Evolutionary conservation across 2,888 invertebrate species (phyloP).

Genomic region (Dioctria linearis): DNA sequence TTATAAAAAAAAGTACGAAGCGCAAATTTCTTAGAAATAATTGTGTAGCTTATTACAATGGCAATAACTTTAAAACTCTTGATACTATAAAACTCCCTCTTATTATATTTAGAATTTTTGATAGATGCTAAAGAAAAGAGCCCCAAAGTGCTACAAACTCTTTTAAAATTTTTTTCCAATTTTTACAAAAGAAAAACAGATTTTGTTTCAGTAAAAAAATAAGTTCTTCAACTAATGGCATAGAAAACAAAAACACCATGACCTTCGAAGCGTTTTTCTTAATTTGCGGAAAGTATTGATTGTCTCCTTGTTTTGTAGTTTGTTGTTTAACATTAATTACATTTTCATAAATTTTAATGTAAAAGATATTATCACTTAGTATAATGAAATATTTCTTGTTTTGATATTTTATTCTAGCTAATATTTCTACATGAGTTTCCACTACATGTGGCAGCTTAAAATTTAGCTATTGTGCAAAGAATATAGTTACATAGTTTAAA

Average conservation of each 20-base stretch:
- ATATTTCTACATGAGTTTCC: neutral
- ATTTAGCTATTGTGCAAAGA: neutral
- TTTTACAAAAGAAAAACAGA: neutral
- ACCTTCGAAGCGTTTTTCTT: neutral
- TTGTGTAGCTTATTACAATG: too few species aligned
- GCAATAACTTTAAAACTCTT: too few species aligned
- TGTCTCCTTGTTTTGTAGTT: slow-evolving; percentile 37
- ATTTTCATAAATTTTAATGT: slow-evolving; percentile 1
- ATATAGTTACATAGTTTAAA: neutral
- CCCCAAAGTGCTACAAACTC: too few species aligned
- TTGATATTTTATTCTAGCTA: neutral
- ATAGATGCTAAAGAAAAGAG: too few species aligned
- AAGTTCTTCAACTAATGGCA: slow-evolving; percentile 44
- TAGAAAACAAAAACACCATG: neutral
- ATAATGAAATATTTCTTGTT: slow-evolving; percentile 13
- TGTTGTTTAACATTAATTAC: slow-evolving; percentile 5
- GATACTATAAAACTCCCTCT: too few species aligned
- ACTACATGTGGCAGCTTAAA: too few species aligned
- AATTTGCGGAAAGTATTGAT: slow-evolving; percentile 11
- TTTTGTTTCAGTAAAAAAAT: neutral
- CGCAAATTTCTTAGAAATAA: too few species aligned
- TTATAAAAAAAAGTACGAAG: too few species aligned
- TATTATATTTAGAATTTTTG: too few species aligned
- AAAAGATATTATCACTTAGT: slow-evolving; percentile 1
- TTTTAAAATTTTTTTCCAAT: neutral